phyloP scores from a whole-genome alignment of 2,888 invertebrate species.

The Pristionchus maxplancki region DNA sequence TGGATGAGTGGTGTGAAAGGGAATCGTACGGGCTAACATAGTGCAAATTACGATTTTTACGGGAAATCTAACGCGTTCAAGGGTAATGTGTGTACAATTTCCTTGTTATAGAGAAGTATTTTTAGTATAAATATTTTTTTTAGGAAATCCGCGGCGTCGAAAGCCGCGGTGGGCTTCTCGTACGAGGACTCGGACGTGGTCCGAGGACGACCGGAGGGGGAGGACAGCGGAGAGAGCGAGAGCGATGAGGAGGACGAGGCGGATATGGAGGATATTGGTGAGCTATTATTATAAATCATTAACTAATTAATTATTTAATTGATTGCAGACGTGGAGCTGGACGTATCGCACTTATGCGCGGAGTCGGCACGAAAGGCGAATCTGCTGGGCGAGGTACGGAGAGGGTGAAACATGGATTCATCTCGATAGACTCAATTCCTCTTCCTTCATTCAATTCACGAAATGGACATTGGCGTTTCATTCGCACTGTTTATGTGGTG shows the following conservation, averaged over 20 bases:
- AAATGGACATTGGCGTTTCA: too few species aligned
- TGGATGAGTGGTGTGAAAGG: too few species aligned
- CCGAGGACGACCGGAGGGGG: background rate
- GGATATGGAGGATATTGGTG: conserved; percentile 51
- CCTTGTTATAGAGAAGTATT: too few species aligned
- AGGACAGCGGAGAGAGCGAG: conserved; percentile 24
- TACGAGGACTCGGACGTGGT: conserved; percentile 68
- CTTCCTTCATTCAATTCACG: too few species aligned
- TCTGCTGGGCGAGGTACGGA: conserved; percentile 67
- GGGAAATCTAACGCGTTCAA: too few species aligned
- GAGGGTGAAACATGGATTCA: too few species aligned
- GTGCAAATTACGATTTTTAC: too few species aligned
- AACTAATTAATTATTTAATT: background rate
- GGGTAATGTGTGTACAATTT: too few species aligned
- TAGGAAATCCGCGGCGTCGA: conserved; percentile 68
- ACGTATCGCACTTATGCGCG: conserved; percentile 60
- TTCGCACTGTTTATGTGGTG: too few species aligned
- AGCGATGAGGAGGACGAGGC: conserved; percentile 47
- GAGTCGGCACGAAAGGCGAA: conserved; percentile 64
- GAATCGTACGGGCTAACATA: too few species aligned
- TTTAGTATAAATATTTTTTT: background rate
- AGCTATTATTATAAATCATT: too few species aligned
- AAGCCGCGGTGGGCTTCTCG: conserved; percentile 73
- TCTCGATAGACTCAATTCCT: too few species aligned
- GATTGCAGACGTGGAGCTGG: conserved; percentile 69